Evolutionary conservation across 2,888 invertebrate species (phyloP), one percentile per base, ranked within the genome.

Genomic region (Drosophila nr. perissopoda): DNA sequence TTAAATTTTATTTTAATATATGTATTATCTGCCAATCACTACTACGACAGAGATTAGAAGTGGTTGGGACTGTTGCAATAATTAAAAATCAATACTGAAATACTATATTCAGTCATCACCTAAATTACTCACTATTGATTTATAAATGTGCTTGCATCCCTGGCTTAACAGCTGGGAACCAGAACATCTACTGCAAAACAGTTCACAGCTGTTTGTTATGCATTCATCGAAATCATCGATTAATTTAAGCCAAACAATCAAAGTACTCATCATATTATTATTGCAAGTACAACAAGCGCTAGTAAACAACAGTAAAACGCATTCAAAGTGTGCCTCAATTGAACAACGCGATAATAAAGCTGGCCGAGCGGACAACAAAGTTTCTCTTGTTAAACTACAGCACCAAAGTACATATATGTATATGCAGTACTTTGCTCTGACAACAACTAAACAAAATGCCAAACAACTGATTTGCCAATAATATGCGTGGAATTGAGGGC

Each of bases 401-500:
- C 70, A 56, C 18, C n/a, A 16, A n/a, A 56, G 6, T 25, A 34
- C 18, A 7, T 29, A 18, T 49, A 25, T 25, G 7, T 29, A 60
- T 31, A 51, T 58, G 67, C 66, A 54, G 31, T 16, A 52, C 36
- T 53, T 69, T 58, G 57, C 58, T 54, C 67, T 21, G 54, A 38
- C 52, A 64, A 64, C 60, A 53, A 34, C 46, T 49, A 60, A 4
- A 8, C 46, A 56, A 60, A 57, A 82, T 81, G 81, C 34, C 73
- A 69, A 46, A 42, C 67, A 63, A 71, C 73, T 82, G 69, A 82
- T 38, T 74, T 36, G 59, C 25, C 68, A 60, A 65, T 60, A 86
- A 78, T 71, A 97, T 97, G 97, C 96, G 95, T 93, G 95, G 95
- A 75, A 94, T 97, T 78, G 96, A 96, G 92, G 97, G 96, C 71